Conservation (phyloP, 2,888 invertebrate species). For the Polydrusus tereticollis region DNA sequence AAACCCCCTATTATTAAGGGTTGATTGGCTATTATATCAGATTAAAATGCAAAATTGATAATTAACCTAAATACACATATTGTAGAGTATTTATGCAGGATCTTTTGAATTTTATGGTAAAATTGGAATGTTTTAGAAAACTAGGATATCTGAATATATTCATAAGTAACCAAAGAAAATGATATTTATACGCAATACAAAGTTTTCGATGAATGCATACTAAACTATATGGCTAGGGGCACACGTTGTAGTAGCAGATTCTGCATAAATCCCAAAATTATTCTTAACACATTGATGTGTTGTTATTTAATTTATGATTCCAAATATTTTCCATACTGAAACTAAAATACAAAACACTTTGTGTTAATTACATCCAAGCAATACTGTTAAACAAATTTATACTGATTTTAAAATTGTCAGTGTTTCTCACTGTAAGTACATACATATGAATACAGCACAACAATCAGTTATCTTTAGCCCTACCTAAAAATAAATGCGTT, state of each 20-base stretch:
- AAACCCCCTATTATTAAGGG: not conserved
- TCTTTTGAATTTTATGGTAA: no score
- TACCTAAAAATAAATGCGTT: not conserved
- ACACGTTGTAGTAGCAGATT: no score
- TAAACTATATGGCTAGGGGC: no score
- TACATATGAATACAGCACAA: not conserved
- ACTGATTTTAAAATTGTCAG: not conserved
- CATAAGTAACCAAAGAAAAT: no score
- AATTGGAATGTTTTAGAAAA: no score
- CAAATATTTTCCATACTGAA: not conserved
- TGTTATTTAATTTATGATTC: not conserved
- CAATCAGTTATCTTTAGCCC: not conserved
- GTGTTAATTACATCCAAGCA: not conserved
- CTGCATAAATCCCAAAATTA: not conserved
- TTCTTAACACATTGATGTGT: not conserved
- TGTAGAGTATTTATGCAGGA: not conserved
- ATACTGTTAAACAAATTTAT: conserved; percentile 1
- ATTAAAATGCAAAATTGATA: not conserved
- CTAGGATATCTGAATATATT: no score
- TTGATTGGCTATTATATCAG: not conserved
- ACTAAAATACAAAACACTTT: not conserved
- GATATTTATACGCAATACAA: no score
- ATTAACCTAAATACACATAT: not conserved
- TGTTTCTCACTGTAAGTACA: not conserved
- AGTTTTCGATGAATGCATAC: no score